Evolutionary conservation across 2,113 vertebrate genomes (phyloP).

Genomic region (Callionymus lyra): DNA sequence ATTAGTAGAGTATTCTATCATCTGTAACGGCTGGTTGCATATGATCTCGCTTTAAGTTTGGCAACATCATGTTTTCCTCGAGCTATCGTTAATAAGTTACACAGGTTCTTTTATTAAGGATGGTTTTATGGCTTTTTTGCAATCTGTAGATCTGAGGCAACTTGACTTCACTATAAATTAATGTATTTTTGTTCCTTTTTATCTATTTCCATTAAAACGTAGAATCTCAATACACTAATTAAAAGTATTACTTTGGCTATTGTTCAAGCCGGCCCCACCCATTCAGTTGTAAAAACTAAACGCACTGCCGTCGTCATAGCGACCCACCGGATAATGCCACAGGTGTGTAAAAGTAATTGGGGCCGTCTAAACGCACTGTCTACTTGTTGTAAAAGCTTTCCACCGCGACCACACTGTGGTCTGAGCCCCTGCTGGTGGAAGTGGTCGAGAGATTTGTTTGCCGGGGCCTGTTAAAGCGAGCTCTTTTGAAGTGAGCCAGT

Average conservation of each 20-base stretch:
- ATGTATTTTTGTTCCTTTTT: too few relatives aligned
- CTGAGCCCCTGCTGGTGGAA: neutral
- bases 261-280: neutral
- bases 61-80: too few relatives aligned
- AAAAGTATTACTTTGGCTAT: neutral
- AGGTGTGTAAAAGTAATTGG: slow-evolving; percentile 42
- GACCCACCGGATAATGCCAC: slow-evolving; percentile 39
- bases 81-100: too few relatives aligned
- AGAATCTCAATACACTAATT: too few relatives aligned
- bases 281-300: slow-evolving; percentile 43
- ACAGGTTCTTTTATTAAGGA: too few relatives aligned
- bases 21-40: too few relatives aligned
- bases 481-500: slow-evolving; percentile 20
- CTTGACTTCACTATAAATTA: too few relatives aligned
- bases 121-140: neutral
- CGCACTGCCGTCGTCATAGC: slow-evolving; percentile 51
- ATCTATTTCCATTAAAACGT: too few relatives aligned
- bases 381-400: slow-evolving; percentile 6
- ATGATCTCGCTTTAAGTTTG: too few relatives aligned
- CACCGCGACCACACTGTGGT: neutral
- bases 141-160: too few relatives aligned
- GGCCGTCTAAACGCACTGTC: neutral
- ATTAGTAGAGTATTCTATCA: too few relatives aligned
- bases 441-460: slow-evolving; percentile 17
- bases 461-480: slow-evolving; percentile 9